Evolutionary conservation across 2,888 invertebrate species (phyloP), one percentile per base, ranked within the genome.

Genomic region (Xestia rhomboidea): DNA sequence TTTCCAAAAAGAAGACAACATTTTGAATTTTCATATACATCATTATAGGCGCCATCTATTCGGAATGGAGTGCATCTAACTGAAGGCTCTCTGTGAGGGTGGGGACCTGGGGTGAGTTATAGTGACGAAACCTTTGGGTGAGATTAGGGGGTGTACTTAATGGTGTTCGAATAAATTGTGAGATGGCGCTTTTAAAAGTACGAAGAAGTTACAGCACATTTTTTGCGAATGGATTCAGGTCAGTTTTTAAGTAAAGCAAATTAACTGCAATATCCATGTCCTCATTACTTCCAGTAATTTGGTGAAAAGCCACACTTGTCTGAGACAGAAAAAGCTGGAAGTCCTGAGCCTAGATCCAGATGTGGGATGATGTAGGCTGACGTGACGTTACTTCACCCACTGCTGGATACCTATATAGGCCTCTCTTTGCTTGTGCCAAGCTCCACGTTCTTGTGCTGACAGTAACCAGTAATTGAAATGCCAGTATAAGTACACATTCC

Each of bases 151-250:
- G 27, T 57, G 15, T 8, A 64, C 10, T 11, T 46, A 8, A 44
- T 15, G 30, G 54, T 62, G 27, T 51, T 21, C 10, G 10, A 69
- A 51, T 8, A 27, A 77, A 46, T 15, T 18, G n/a, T 7, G 1
- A 68, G 84, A 72, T 79, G 72, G 84, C 84, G 79, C 66, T 71
- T 74, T 34, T 57, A 57, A 57, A 57, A 57, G 27, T 57, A 15
- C 6, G 27, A 7, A 57, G 6, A 57, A 54, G 13, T n/a, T 5
- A n/a, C 3, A 51, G 24, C 24, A 11, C 11, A 4, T n/a, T 51
- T 51, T n/a, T 24, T 51, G 24, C 11, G 51, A 24, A 24, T 49
- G 49, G 10, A 8, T 49, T 21, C 49, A 49, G 49, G 49, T 49
- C 21, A 51, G 24, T 24, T 51, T 24, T 11, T 51, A 51, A 24